phyloP scores from a whole-genome alignment of 2,888 invertebrate genomes.

The Synergus japonicus region DNA sequence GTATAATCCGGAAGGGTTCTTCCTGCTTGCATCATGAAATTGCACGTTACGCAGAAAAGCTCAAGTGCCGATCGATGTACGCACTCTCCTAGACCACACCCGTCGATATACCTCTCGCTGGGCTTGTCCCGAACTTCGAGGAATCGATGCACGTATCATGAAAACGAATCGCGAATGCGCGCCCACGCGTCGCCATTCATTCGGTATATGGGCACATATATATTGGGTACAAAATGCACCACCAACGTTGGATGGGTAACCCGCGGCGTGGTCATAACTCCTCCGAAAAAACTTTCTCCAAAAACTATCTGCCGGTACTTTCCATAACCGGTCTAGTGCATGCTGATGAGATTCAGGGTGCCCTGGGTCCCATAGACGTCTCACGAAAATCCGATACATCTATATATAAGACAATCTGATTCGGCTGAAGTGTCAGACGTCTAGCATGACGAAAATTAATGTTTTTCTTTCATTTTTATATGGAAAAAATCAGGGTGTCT shows the following conservation, averaged over 20 bases:
- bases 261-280: conserved; percentile 13
- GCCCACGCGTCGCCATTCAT: conserved; percentile 12
- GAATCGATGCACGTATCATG: conserved; percentile 11
- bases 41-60: conserved; percentile 3
- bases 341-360: conserved; percentile 1
- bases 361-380: conserved; percentile 14
- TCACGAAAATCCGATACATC: not conserved
- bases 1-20: not conserved
- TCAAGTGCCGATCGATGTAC: conserved; percentile 18
- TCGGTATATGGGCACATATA: not conserved
- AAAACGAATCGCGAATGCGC: conserved; percentile 21
- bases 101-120: conserved; percentile 12
- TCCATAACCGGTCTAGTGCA: conserved; percentile 25
- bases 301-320: conserved; percentile 21
- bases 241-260: conserved; percentile 8
- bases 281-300: conserved; percentile 12
- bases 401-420: too few species aligned
- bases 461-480: too few species aligned
- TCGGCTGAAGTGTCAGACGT: too few species aligned
- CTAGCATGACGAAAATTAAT: too few species aligned
- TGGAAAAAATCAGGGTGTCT: too few species aligned
- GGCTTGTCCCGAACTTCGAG: not conserved
- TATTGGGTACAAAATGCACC: conserved; percentile 7
- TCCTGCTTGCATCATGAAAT: not conserved
- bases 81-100: conserved; percentile 13